A percentile compares a stretch with the other conserved stretches of the same genome.
These are phyloP conservation scores for Leptinotarsa lineolata DNA, from an alignment of 1,140 invertebrate species.

Conservation along the genomic window DNA sequence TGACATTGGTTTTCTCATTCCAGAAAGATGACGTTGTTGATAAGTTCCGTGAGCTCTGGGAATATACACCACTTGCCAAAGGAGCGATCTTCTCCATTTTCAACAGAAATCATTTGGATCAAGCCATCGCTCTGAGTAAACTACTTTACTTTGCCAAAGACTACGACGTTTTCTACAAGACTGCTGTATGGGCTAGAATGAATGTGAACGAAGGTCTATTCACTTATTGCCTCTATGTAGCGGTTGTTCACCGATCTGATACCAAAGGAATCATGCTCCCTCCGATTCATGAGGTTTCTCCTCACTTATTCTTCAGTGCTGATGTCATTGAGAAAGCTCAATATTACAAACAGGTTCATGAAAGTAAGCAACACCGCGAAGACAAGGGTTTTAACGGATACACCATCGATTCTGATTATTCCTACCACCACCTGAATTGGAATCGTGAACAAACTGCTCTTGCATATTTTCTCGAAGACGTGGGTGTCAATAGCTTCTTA, in stretches of 20 bases:
- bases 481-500: conserved; percentile 72
- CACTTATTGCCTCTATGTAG: conserved; percentile 64
- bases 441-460: conserved; percentile 59
- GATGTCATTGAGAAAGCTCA: conserved; percentile 66
- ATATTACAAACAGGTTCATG: conserved; percentile 58
- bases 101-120: conserved; percentile 63
- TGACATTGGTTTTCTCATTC: conserved; percentile 10
- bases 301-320: conserved; percentile 66
- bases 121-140: conserved; percentile 68
- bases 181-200: conserved; percentile 66
- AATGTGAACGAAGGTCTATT: conserved; percentile 68
- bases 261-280: conserved; percentile 65
- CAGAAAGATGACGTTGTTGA: conserved; percentile 53
- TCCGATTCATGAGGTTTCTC: conserved; percentile 69
- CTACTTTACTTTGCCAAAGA: conserved; percentile 72
- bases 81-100: conserved; percentile 67
- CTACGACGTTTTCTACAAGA: conserved; percentile 63
- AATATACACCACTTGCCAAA: conserved; percentile 58
- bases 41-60: conserved; percentile 60
- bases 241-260: conserved; percentile 65
- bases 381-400: conserved; percentile 53
- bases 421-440: conserved; percentile 56
- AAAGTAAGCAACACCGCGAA: conserved; percentile 35
- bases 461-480: conserved; percentile 75
- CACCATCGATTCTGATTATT: conserved; percentile 61